phyloP scores from a whole-genome alignment of 2,888 invertebrate species.

The Clitarchus hookeri region DNA sequence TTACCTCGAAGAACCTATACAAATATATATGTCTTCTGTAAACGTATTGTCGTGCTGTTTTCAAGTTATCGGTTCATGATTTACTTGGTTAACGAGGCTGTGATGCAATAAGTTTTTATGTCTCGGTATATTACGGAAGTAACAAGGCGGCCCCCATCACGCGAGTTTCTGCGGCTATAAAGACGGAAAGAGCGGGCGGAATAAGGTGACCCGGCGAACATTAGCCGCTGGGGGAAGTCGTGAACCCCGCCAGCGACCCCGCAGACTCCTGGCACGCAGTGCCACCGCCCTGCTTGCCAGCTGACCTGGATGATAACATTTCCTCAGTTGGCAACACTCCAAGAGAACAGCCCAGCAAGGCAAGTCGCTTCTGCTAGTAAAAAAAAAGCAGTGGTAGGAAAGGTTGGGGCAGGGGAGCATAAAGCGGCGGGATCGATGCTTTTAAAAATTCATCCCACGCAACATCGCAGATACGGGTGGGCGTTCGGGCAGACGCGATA shows the following conservation, averaged over 20 bases:
- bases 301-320: constrained; percentile 14
- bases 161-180: not conserved
- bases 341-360: not conserved
- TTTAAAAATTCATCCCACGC: constrained; percentile 7
- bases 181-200: not conserved
- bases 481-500: not conserved
- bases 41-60: no score
- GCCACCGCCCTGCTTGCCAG: not conserved
- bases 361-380: not conserved
- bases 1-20: no score
- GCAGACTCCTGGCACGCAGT: not conserved
- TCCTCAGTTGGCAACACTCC: constrained; percentile 14
- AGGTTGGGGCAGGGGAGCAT: not conserved
- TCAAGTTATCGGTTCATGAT: no score
- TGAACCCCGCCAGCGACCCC: not conserved
- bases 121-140: not conserved
- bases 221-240: no score
- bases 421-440: not conserved
- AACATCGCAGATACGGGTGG: not conserved
- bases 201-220: not conserved
- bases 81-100: no score
- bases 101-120: no score
- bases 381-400: not conserved
- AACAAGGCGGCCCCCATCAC: not conserved
- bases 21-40: no score